Evolutionary conservation across 2,797 vertebrate genomes (phyloP).

Genomic region (Acomys russatus): DNA sequence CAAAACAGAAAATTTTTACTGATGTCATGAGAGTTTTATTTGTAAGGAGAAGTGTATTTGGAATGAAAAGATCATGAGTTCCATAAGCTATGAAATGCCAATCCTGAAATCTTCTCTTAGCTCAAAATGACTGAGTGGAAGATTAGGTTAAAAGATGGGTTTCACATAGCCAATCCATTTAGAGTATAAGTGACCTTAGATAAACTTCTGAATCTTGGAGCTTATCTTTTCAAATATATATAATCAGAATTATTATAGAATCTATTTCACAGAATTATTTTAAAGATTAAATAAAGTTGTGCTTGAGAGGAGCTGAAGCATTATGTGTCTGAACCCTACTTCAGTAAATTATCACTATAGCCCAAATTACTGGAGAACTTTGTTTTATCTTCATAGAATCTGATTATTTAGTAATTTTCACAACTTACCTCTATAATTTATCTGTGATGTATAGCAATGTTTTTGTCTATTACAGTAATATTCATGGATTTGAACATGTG

Average conservation of each 20-base stretch:
- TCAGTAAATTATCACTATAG: slow-evolving; percentile 51
- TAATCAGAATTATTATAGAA: not conserved
- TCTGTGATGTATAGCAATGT: slow-evolving; percentile 8
- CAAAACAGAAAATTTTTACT: not conserved
- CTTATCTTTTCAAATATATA: slow-evolving; percentile 35
- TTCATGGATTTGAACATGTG: not conserved
- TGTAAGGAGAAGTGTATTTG: not conserved
- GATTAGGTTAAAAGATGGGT: not conserved
- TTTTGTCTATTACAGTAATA: slow-evolving; percentile 25
- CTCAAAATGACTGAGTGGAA: not conserved
- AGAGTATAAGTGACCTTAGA: not conserved
- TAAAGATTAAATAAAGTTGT: slow-evolving; percentile 51
- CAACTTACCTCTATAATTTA: not conserved
- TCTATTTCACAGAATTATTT: slow-evolving; percentile 40
- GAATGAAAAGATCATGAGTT: not conserved
- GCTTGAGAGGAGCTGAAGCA: not conserved
- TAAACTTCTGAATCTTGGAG: slow-evolving; percentile 12
- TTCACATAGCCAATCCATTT: not conserved
- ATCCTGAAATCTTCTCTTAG: not conserved
- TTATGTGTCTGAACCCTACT: not conserved
- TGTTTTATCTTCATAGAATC: slow-evolving; percentile 41
- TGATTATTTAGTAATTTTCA: slow-evolving; percentile 32
- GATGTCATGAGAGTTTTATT: not conserved
- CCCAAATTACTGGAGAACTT: not conserved
- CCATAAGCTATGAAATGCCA: not conserved